Conservation (phyloP, 53 echinoderm and acorn worm species). For the Antedon mediterranea region DNA sequence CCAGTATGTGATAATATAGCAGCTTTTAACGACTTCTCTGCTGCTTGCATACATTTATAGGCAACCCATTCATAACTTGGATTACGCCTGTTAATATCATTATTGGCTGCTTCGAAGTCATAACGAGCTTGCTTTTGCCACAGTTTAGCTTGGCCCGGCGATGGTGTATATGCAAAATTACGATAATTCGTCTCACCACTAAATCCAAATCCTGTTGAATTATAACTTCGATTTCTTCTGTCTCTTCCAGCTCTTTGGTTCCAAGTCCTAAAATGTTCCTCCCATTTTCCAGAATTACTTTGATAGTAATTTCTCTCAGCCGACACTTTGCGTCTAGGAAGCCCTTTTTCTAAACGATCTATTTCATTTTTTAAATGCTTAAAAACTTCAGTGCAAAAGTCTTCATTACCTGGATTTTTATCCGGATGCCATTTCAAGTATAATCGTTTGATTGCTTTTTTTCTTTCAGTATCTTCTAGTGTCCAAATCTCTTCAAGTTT, state of each 20-base stretch:
- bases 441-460: constrained; percentile 27
- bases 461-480: constrained; percentile 26
- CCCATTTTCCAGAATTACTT: constrained; percentile 8
- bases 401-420: constrained; percentile 27
- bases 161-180: constrained; percentile 6
- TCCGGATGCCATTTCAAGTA: constrained; percentile 59
- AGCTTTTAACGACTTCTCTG: constrained; percentile 36
- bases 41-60: constrained; percentile 31
- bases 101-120: constrained; percentile 11
- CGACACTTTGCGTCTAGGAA: background rate
- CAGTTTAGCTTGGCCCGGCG: constrained; percentile 12
- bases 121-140: constrained; percentile 30
- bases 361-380: constrained; percentile 37
- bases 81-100: background rate
- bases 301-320: background rate
- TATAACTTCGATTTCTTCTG: background rate
- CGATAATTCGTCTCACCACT: background rate
- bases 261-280: constrained; percentile 1
- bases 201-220: background rate
- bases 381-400: constrained; percentile 29
- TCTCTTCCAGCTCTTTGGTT: background rate
- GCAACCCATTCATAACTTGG: constrained; percentile 13
- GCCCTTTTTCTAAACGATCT: background rate
- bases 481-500: constrained; percentile 20
- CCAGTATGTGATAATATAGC: background rate